Evolutionary conservation across 1,140 invertebrate genomes (phyloP), one percentile per base, ranked within the genome.

Genomic region (Stegodyphus mimosarum): DNA sequence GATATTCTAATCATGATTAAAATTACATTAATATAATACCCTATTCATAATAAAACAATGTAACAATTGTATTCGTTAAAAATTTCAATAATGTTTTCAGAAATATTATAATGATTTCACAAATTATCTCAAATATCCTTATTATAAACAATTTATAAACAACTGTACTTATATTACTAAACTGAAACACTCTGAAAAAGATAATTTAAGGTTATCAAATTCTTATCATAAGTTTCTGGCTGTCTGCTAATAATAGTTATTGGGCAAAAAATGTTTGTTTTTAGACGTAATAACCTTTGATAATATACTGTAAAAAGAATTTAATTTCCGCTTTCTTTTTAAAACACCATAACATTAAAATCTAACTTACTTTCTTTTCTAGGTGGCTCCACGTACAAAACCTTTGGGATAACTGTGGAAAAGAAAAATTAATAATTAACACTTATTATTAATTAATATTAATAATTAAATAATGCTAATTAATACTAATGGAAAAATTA

Each of bases 291-390:
- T 67, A 10, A 67, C 13, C 7, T 67, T 9, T 18, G 7, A 67
- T 10, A 48, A 33, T 17, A 49, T 48, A 48, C 49, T 4, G 33
- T 17, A 48, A 48, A 49, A 49, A 50, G 11, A 48, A 49, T 2
- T 6, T 9, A 13, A 49, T 11, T 11, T 18, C 6, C 6, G 13
- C 10, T 49, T 6, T 49, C 1, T 49, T 49, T 49, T 48, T 50
- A 0, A 11, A 13, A 6, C 33, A 71, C 50, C 6, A 0, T 6
- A n/a, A 72, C 9, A 48, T 1, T 72, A 11, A 10, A 49, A 72
- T 9, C 52, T 49, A 55, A 53, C 71, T 83, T 74, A 83, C 80
- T 83, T 83, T 73, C 70, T 74, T 74, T 73, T 74, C 66, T 18
- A 60, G 71, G 17, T 63, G 70, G 18, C 52, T 83, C 55, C 53